Base-by-base conservation (phyloP, 2,888 invertebrate genomes). In the Eutolmus rufibarbis region DNA sequence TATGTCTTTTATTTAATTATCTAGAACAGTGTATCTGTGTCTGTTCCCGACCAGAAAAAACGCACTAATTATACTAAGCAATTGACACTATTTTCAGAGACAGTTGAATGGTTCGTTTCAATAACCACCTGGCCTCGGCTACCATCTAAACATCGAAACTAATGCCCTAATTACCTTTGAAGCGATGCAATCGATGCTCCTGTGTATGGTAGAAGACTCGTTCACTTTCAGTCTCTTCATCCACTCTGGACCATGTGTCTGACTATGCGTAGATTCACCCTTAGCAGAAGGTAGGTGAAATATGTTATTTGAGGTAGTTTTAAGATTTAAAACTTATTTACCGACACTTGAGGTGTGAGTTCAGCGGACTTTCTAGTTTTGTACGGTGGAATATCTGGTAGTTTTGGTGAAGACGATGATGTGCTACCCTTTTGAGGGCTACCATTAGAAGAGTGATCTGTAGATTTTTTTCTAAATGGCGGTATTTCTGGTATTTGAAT, bases 171-270 rank as follows among this genome's bases (percentile, higher is more conserved):
- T 87, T 89, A 92, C 94, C 90, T 94, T 94, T n/a, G 94, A 94
- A 19, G 95, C 95, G 90, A 97, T 96, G 92, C 97, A 97, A 92
- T 97, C 97, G 89, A 96, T 96, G 87, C 97, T 97, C 89, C 96
- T 94, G 91, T 96, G 96, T 82, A 96, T 92, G 46, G 95, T 94
- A 89, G 95, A 93, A 89, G 94, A 90, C 92, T 94, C 92, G 93
- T 92, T 92, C 89, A 93, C 92, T 90, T 94, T 95, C 88, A 95
- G 92, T 90, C 94, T 94, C 88, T 94, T 93, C 88, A 95, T 94
- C 95, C 95, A 95, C 91, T 96, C 95, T 40, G 95, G 94, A 46
- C 95, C 95, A 89, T 92, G 92, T 81, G 90, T 56, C n/a, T 43
- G 85, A 74, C 37, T 84, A 12, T 74, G 84, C n/a, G 74, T 31